Conservation (phyloP, 1,140 invertebrate genomes). For the fruit fly (Drosophila melanogaster) region Release_6_plus_ISO1_MT NT_037436.4:7161501-7162000, state of each 20-base stretch:
- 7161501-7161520: slow-evolving; percentile 67
- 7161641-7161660: slow-evolving; percentile 89
- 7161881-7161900: slow-evolving; percentile 66
- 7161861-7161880: slow-evolving; percentile 60
- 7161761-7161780: slow-evolving; percentile 86
- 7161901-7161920: slow-evolving; percentile 70
- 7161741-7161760: slow-evolving; percentile 75
- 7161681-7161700: slow-evolving; percentile 89
- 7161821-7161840: slow-evolving; percentile 43
- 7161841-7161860: slow-evolving; percentile 42
- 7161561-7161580: slow-evolving; percentile 71
- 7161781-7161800: slow-evolving; percentile 87
- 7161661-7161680: slow-evolving; percentile 91
- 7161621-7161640: slow-evolving; percentile 90
- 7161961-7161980: slow-evolving; percentile 49
- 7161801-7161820: slow-evolving; percentile 35
- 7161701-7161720: slow-evolving; percentile 78
- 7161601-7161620: slow-evolving; percentile 86
- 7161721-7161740: slow-evolving; percentile 83
- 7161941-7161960: slow-evolving; percentile 68
- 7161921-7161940: slow-evolving; percentile 66
- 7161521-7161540: slow-evolving; percentile 79
- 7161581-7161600: slow-evolving; percentile 84
- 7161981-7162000: slow-evolving; percentile 26
- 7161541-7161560: slow-evolving; percentile 82